A percentile compares a stretch with the other conserved stretches of the same genome.
phyloP scores from a whole-genome alignment of 2,797 vertebrate genomes.

The Prunella strophiata region DNA sequence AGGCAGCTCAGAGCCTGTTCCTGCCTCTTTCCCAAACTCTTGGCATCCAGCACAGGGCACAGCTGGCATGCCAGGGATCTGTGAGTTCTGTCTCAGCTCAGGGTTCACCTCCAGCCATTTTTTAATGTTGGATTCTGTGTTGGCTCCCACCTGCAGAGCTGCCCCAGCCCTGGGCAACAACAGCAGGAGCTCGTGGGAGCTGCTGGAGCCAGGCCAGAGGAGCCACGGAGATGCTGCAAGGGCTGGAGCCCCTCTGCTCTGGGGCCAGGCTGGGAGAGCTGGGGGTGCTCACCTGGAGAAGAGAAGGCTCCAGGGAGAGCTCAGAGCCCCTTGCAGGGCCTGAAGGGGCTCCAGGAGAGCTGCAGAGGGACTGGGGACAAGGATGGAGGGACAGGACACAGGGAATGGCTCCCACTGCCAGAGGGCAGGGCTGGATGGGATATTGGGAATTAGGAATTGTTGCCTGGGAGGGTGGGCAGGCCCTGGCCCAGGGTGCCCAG shows the following conservation, averaged over 20 bases:
- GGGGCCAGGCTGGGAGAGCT: not conserved
- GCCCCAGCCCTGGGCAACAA: not conserved
- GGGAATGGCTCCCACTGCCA: too few species aligned
- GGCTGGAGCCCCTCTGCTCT: not conserved
- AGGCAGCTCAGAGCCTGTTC: rapidly evolving
- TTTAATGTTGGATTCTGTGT: not conserved
- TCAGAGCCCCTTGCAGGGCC: not conserved
- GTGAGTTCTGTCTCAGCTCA: not conserved
- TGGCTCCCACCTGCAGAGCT: not conserved
- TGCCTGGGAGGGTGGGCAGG: too few species aligned
- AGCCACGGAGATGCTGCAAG: not conserved
- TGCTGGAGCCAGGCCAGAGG: not conserved
- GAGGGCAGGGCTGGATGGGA: too few species aligned
- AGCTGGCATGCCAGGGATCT: not conserved
- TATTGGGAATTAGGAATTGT: too few species aligned
- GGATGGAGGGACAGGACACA: not conserved
- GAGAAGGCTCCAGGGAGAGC: not conserved
- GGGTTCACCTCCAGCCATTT: not conserved
- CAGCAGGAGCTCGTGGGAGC: not conserved
- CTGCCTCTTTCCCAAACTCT: not conserved
- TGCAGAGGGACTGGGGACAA: not conserved
- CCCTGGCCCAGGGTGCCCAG: too few species aligned
- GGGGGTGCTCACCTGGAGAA: not conserved
- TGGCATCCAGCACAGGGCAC: rapidly evolving
- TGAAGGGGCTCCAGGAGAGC: not conserved